Conservation (phyloP, 2,113 vertebrate genomes). For the Brienomyrus longianalis region DNA sequence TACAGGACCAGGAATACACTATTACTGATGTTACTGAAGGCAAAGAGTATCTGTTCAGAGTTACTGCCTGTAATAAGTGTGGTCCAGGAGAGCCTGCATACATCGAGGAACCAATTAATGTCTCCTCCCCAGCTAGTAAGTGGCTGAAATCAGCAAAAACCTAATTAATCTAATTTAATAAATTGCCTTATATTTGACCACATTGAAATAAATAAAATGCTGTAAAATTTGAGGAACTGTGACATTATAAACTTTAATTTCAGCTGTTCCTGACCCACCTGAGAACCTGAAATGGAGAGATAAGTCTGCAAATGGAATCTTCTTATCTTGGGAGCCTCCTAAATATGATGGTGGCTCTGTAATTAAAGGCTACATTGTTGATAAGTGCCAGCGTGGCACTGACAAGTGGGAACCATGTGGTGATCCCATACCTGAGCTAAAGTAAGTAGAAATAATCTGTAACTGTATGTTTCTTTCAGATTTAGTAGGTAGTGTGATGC, state of each 20-base stretch:
- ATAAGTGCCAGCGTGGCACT: slow-evolving; percentile 84
- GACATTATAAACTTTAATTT: background rate
- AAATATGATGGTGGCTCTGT: slow-evolving; percentile 87
- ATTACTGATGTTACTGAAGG: slow-evolving; percentile 88
- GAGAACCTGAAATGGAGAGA: slow-evolving; percentile 97
- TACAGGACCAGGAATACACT: slow-evolving; percentile 86
- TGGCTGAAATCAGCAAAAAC: slow-evolving; percentile 14
- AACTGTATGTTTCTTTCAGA: background rate
- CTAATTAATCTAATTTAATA: background rate
- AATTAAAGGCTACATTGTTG: slow-evolving; percentile 88
- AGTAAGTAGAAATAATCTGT: slow-evolving; percentile 55
- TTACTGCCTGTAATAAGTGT: slow-evolving; percentile 88
- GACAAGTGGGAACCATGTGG: slow-evolving; percentile 92
- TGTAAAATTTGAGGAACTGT: background rate
- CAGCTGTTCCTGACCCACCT: slow-evolving; percentile 91
- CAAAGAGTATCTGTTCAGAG: slow-evolving; percentile 91
- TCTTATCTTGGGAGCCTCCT: slow-evolving; percentile 92
- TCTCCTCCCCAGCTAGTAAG: slow-evolving; percentile 91
- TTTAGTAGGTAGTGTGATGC: background rate
- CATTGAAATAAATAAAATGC: background rate
- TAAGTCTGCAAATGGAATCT: slow-evolving; percentile 84
- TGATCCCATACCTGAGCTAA: slow-evolving; percentile 79
- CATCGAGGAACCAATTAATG: slow-evolving; percentile 85
- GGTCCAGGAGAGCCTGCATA: slow-evolving; percentile 92
- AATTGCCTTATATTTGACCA: background rate